These are phyloP conservation scores for Bostrychus sinensis DNA, from an alignment of 2,113 vertebrate species.

Conservation along the genomic window DNA sequence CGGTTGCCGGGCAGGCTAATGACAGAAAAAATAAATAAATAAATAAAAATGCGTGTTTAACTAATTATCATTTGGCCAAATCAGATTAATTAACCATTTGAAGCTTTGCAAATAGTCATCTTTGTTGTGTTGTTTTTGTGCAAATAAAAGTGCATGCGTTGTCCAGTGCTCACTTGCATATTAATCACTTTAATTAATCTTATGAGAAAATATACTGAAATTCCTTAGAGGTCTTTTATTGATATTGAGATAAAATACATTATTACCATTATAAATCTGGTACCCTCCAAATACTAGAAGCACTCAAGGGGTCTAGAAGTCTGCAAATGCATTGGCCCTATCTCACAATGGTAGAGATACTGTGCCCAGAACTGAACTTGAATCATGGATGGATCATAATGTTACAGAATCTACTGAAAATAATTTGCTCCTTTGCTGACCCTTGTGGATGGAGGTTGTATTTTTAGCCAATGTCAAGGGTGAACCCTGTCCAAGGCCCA, in stretches of 20 bases:
- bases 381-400: too few relatives aligned
- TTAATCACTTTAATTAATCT: background rate
- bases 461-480: too few relatives aligned
- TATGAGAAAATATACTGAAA: background rate
- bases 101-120: slow-evolving; percentile 14
- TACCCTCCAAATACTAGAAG: too few relatives aligned
- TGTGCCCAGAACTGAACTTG: too few relatives aligned
- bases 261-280: background rate
- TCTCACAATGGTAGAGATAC: too few relatives aligned
- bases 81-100: slow-evolving; percentile 33
- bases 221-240: background rate
- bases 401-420: too few relatives aligned
- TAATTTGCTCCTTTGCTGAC: too few relatives aligned
- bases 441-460: too few relatives aligned
- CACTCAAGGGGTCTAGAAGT: too few relatives aligned
- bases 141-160: background rate
- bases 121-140: slow-evolving; percentile 33
- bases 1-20: slow-evolving; percentile 44
- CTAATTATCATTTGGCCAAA: background rate
- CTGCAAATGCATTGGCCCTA: too few relatives aligned
- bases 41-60: slow-evolving; percentile 9
- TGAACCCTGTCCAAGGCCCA: too few relatives aligned
- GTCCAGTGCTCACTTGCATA: background rate
- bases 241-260: background rate
- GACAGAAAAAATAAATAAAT: background rate